Base-by-base conservation (phyloP, 2,113 vertebrate species). In the Rhinoderma darwinii region DNA sequence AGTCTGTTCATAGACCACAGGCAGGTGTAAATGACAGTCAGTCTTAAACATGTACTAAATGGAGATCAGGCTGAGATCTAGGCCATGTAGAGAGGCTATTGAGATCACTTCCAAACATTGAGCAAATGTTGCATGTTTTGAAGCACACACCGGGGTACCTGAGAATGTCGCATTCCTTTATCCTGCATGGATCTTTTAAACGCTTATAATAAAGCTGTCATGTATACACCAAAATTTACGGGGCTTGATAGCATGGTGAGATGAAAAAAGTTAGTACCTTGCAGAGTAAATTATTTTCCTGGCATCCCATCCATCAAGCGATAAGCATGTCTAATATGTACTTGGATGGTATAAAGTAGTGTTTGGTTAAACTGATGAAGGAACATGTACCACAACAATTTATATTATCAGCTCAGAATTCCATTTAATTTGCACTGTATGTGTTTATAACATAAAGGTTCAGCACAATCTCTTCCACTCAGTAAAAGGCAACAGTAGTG, bases 311-410 rank as follows among this genome's bases (percentile, higher is more conserved):
- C 75, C 47, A 78, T 78, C 75, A 78, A 51, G 43, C 51, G 44
- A 78, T 78, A 78, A 78, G 75, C n/a, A 78, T 15, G 44, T 78
- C n/a, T 78, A 51, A 78, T 50, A 17, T n/a, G n/a, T n/a, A n/a
- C n/a, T n/a, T n/a, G n/a, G n/a, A n/a, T n/a, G n/a, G n/a, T n/a
- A n/a, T n/a, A 10, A 56, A 25, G 54, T 10, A 56, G 54, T 3
- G 22, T 22, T 14, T 56, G 54, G 54, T 56, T 9, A 1, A 56
- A 20, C 50, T 51, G 17, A 56, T 56, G 54, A 56, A 56, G 59
- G n/a, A 27, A 27, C 10, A n/a, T 27, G 59, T 25, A 25, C 54
- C 54, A 25, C 54, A 56, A 56, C 54, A 6, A 3, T 1, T 3
- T 56, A 10, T 22, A 25, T 56, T 22, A 25, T 56, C 5, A 17